Evolutionary conservation across 2,888 invertebrate species (phyloP), one percentile per base, ranked within the genome.

Genomic region (Lacanobia wlatinum): DNA sequence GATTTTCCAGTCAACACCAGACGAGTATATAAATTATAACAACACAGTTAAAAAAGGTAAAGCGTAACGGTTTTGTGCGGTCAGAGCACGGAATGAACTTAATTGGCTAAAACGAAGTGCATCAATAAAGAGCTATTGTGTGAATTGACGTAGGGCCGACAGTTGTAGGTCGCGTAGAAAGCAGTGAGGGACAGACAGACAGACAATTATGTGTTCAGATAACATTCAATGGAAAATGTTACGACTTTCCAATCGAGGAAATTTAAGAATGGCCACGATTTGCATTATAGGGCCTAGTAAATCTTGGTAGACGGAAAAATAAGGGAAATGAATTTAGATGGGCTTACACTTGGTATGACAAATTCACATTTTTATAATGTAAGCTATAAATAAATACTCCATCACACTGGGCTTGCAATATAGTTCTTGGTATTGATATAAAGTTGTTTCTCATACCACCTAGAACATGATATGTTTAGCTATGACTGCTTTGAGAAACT

Each of bases 171-270:
- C 83, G 69, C 38, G 59, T 80, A 77, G 87, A 84, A 83, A 84
- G 87, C 72, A 53, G 60, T 38, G 59, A 68, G 63, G 65, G 78
- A 78, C 65, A 83, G 80, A 59, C 71, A 38, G 61, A 72, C 64
- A 56, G 59, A 60, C 70, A 76, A 70, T 61, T 55, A 71, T 75
- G 66, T 73, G 68, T 55, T 71, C 59, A 72, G 74, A 84, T 82
- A 78, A 78, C 67, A 59, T 67, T 70, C 56, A 43, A 43, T 73
- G 61, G 66, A 60, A 76, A 73, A 71, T 66, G 76, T 75, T 84
- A 80, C 76, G 40, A 83, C 84, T 84, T 86, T 84, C 84, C 73
- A 86, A 84, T 73, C 34, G 73, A 68, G 56, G 34, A 71, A 74
- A 72, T 55, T 60, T 53, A 67, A 66, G 53, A 73, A 71, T 71